Conservation (phyloP, 35 echinoderm and acorn worm genomes). For the Lytechinus variegatus region DNA sequence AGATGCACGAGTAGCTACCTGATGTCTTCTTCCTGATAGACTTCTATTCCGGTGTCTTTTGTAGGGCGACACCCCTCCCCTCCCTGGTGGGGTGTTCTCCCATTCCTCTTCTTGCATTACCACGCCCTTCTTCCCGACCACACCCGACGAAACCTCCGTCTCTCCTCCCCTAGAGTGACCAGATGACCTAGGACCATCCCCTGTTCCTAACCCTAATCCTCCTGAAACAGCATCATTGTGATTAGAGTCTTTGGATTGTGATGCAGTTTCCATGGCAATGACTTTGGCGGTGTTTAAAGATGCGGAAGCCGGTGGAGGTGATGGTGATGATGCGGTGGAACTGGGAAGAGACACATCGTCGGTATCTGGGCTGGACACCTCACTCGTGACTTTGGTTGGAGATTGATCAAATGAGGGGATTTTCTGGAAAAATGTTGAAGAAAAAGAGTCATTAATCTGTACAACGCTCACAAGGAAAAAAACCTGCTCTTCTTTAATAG, state of each 20-base stretch:
- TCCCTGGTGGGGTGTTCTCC: slow-evolving; percentile 33
- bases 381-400: not conserved
- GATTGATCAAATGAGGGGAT: not conserved
- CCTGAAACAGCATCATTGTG: not conserved
- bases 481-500: too few species aligned
- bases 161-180: not conserved
- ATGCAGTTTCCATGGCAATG: not conserved
- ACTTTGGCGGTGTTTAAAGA: not conserved
- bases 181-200: not conserved
- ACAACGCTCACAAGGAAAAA: too few species aligned
- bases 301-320: not conserved
- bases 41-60: not conserved
- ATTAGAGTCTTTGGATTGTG: not conserved
- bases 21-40: not conserved
- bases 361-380: not conserved
- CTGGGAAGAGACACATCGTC: not conserved
- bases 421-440: not conserved
- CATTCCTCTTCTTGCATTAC: not conserved
- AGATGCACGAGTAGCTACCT: not conserved
- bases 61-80: not conserved
- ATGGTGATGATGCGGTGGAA: slow-evolving; percentile 9
- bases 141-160: not conserved
- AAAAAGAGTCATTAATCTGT: not conserved
- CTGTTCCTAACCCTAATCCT: not conserved
- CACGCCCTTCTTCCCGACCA: not conserved